These are phyloP conservation scores for Apamea crenata DNA, from an alignment of 2,888 invertebrate species.

Conservation along the genomic window DNA sequence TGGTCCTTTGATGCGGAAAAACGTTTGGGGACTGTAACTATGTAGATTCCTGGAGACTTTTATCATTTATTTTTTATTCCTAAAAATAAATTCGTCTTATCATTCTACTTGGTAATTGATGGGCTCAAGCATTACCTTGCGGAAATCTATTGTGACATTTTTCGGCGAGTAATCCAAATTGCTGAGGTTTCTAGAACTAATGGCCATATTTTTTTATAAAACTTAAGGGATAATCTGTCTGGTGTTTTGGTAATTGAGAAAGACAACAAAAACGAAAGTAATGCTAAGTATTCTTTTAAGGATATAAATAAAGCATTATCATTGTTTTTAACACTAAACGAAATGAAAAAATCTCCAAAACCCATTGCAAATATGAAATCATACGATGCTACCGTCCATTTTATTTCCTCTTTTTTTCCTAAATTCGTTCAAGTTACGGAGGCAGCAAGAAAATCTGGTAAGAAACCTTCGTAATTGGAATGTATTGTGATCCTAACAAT, in stretches of 20 bases:
- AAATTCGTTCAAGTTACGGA: slow-evolving; percentile 57
- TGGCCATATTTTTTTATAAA: slow-evolving; percentile 30
- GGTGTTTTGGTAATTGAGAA: slow-evolving; percentile 21
- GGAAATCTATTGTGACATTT: slow-evolving; percentile 54
- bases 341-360: slow-evolving; percentile 17
- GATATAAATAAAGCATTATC: neutral
- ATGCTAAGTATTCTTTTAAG: neutral
- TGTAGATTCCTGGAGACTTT: slow-evolving; percentile 49
- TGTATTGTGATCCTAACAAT: slow-evolving; percentile 79
- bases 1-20: slow-evolving; percentile 57
- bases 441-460: slow-evolving; percentile 61
- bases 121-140: slow-evolving; percentile 50
- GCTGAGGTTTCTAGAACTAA: slow-evolving; percentile 37
- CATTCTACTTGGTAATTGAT: slow-evolving; percentile 54
- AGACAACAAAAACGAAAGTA: neutral
- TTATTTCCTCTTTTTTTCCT: slow-evolving; percentile 41
- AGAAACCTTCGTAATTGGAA: slow-evolving; percentile 74
- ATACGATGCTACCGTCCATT: slow-evolving; percentile 35
- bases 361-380: slow-evolving; percentile 34
- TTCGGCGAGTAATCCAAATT: slow-evolving; percentile 45
- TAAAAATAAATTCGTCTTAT: slow-evolving; percentile 44
- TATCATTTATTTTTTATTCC: slow-evolving; percentile 30
- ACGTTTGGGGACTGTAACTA: slow-evolving; percentile 51
- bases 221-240: slow-evolving; percentile 6
- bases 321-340: neutral